Conservation (phyloP, 2,888 invertebrate genomes). For the Disparrhopalites patrizii region DNA sequence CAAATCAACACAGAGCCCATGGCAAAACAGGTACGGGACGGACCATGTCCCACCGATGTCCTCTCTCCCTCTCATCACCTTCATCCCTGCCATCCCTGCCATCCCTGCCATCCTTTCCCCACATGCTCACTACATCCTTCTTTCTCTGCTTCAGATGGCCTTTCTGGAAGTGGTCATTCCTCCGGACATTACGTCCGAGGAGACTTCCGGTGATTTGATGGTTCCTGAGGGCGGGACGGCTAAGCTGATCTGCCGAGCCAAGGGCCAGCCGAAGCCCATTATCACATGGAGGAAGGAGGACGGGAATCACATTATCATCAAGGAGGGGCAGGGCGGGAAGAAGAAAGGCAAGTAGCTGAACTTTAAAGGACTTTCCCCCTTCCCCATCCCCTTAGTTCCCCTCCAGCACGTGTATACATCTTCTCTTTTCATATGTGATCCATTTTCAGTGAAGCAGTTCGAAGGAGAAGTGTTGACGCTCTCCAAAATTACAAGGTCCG, state of each 20-base stretch:
- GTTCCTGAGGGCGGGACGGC: slow-evolving; percentile 89
- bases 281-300: slow-evolving; percentile 85
- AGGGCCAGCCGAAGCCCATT: slow-evolving; percentile 77
- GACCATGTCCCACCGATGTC: too few species aligned
- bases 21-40: slow-evolving; percentile 90
- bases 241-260: slow-evolving; percentile 78
- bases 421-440: slow-evolving; percentile 4
- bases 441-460: slow-evolving; percentile 61
- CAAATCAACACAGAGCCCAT: slow-evolving; percentile 92
- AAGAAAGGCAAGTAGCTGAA: slow-evolving; percentile 62
- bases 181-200: slow-evolving; percentile 82
- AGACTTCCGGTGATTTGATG: slow-evolving; percentile 89
- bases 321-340: slow-evolving; percentile 68
- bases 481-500: slow-evolving; percentile 80
- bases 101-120: too few species aligned
- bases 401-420: not conserved
- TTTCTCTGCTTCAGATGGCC: slow-evolving; percentile 63
- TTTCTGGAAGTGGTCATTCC: slow-evolving; percentile 87
- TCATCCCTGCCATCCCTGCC: too few species aligned
- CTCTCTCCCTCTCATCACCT: too few species aligned
- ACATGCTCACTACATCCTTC: not conserved
- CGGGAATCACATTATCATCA: slow-evolving; percentile 72
- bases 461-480: slow-evolving; percentile 76
- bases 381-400: too few species aligned
- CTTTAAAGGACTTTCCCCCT: not conserved